A percentile compares a stretch with the other conserved stretches of the same genome.
Evolutionary conservation across 2,113 vertebrate species (phyloP).

Genomic region (Tragelaphus buxtoni): DNA sequence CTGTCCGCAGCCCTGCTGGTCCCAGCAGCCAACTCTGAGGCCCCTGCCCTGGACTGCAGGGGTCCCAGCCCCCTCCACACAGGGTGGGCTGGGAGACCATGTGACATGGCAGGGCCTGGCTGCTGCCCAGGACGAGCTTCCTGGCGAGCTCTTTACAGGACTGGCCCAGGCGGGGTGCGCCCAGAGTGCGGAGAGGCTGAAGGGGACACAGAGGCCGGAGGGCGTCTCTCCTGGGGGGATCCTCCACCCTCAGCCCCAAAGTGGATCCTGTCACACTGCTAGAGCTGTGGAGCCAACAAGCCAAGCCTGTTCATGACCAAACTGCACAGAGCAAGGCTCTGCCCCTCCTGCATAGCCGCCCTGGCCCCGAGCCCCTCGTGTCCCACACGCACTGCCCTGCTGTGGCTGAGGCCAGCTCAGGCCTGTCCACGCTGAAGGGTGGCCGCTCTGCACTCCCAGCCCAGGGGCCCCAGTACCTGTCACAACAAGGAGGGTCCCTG

Average conservation of each 20-base stretch:
- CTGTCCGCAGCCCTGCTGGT: background rate
- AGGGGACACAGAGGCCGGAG: background rate
- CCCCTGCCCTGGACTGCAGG: background rate
- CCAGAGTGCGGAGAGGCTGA: background rate
- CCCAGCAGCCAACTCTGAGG: background rate
- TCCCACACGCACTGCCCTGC: fast-evolving
- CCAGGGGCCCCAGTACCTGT: background rate
- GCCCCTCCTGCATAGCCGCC: background rate
- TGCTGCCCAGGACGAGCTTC: background rate
- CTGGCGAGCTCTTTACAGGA: background rate
- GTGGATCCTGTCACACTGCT: background rate
- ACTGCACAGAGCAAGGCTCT: background rate
- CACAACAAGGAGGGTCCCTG: background rate
- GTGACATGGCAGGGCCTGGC: background rate
- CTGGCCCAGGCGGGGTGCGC: background rate
- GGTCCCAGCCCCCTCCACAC: background rate
- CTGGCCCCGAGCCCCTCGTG: background rate
- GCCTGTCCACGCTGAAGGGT: background rate
- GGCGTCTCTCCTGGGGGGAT: background rate
- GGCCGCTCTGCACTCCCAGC: background rate
- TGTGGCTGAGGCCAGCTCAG: background rate
- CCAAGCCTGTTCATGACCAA: background rate
- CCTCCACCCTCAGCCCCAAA: no score
- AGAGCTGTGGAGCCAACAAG: background rate
- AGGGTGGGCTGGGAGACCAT: background rate